These are phyloP conservation scores for Sander vitreus DNA, from an alignment of 2,113 vertebrate genomes.

Conservation along the genomic window DNA sequence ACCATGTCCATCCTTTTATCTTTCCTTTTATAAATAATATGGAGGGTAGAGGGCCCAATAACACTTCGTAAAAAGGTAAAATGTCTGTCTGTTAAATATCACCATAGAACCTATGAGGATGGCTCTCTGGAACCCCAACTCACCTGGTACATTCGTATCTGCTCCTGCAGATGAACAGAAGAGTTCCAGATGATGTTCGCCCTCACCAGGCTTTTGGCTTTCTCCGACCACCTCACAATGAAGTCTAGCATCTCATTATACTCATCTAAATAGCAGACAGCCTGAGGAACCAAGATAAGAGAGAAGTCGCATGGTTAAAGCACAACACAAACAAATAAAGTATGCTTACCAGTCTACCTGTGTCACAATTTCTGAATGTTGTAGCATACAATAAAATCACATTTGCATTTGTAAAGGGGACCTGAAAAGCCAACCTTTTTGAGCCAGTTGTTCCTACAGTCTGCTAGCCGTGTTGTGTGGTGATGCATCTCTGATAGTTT, in stretches of 20 bases:
- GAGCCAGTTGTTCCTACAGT: conserved; percentile 88
- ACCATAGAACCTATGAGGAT: not conserved
- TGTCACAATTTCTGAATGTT: not conserved
- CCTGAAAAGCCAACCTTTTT: conserved; percentile 84
- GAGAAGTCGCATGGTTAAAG: not conserved
- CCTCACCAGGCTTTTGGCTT: conserved; percentile 89
- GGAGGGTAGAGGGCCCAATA: not conserved
- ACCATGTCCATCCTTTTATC: not conserved
- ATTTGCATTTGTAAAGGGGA: not conserved
- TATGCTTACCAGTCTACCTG: not conserved
- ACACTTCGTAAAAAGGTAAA: not conserved
- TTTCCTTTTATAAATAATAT: not conserved
- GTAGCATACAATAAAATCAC: not conserved
- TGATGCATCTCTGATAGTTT: conserved; percentile 91
- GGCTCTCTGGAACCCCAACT: not conserved
- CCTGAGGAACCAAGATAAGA: conserved; percentile 75
- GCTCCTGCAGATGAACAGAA: conserved; percentile 91
- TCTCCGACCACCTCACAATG: conserved; percentile 92
- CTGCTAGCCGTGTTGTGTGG: conserved; percentile 88
- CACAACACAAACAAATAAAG: conserved; percentile 6
- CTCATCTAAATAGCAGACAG: conserved; percentile 90
- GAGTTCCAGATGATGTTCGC: conserved; percentile 92
- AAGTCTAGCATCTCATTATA: conserved; percentile 92
- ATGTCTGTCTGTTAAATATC: not conserved
- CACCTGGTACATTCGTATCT: conserved; percentile 93